Percentiles rank a stretch among this genome's conserved stretches.
Evolutionary conservation across 2,888 invertebrate species (phyloP).

Genomic region (Odontocerum albicorne): DNA sequence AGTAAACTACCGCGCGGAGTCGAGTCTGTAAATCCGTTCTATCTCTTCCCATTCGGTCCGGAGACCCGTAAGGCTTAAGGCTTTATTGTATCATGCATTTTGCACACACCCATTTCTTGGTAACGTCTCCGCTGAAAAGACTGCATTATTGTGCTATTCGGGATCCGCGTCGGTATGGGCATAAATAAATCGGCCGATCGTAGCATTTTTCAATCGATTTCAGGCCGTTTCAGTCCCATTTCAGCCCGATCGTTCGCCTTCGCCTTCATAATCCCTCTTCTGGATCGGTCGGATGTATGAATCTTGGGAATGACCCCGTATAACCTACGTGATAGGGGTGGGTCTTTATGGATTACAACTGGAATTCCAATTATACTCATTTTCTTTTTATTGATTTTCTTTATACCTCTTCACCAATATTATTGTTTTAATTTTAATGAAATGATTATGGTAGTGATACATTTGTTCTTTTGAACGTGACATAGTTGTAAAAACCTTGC

Average conservation of each 20-base stretch:
- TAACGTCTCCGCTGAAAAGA: constrained; percentile 31
- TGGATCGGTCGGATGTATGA: constrained; percentile 27
- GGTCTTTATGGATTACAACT: not conserved
- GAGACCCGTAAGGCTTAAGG: too few species aligned
- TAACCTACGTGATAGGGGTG: constrained; percentile 15
- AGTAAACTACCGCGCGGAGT: too few species aligned
- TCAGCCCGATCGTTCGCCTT: constrained; percentile 7
- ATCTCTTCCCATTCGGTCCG: too few species aligned
- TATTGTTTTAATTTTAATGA: too few species aligned
- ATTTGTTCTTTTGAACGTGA: too few species aligned
- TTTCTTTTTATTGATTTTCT: too few species aligned
- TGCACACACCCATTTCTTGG: not conserved
- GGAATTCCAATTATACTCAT: not conserved
- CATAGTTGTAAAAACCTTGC: too few species aligned
- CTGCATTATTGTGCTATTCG: constrained; percentile 33
- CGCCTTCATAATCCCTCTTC: constrained; percentile 22
- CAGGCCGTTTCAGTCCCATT: constrained; percentile 20
- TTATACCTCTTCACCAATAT: too few species aligned
- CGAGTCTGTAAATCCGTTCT: too few species aligned
- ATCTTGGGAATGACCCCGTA: constrained; percentile 26
- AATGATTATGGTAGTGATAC: too few species aligned
- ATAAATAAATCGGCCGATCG: constrained; percentile 31
- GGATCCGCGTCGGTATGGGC: constrained; percentile 29
- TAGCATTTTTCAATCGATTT: constrained; percentile 18
- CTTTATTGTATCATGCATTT: constrained; percentile 6